Evolutionary conservation across 1,140 invertebrate species (phyloP).

Genomic region (Drosophila kohkoa): DNA sequence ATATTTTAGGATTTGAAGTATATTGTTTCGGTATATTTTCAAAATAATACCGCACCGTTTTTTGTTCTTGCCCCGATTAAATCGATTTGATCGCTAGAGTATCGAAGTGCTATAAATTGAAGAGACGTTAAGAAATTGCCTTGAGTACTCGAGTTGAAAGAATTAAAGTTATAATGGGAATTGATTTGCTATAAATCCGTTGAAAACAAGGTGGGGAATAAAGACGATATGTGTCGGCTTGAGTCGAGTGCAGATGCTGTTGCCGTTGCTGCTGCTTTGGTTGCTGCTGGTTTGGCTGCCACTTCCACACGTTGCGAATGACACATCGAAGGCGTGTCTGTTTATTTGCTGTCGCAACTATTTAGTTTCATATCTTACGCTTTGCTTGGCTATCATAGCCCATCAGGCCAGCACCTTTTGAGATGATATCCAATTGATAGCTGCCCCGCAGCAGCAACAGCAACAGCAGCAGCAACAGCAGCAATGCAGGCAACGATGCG

Average conservation of each 20-base stretch:
- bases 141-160: not conserved
- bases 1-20: too few species aligned
- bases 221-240: constrained; percentile 3
- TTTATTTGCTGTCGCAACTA: constrained; percentile 39
- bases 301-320: not conserved
- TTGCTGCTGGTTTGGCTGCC: too few species aligned
- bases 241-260: not conserved
- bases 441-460: constrained; percentile 16
- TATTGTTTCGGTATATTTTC: too few species aligned
- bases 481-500: constrained; percentile 6
- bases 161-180: not conserved
- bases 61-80: too few species aligned
- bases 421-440: constrained; percentile 48
- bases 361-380: constrained; percentile 29
- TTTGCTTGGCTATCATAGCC: constrained; percentile 31
- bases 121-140: too few species aligned
- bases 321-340: constrained; percentile 23
- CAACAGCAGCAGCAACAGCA: not conserved
- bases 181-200: not conserved
- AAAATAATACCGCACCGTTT: too few species aligned
- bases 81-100: too few species aligned
- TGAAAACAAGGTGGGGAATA: not conserved
- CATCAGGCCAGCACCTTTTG: constrained; percentile 32
- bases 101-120: too few species aligned
- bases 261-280: not conserved